Conservation (phyloP, 2,797 vertebrate species). For the Syngnathus rostellatus region DNA sequence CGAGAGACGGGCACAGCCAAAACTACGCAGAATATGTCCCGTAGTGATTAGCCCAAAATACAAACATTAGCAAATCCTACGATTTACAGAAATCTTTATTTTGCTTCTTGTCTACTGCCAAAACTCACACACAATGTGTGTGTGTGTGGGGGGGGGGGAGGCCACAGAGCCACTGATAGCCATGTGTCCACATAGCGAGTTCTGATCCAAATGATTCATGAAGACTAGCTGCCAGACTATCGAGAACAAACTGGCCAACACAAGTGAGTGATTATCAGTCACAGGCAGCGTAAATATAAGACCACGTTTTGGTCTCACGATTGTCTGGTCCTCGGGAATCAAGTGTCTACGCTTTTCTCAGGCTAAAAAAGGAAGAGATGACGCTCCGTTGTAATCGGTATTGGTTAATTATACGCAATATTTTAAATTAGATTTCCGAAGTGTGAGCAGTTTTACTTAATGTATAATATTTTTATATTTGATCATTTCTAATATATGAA, state of each 20-base stretch:
- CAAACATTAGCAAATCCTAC: neutral
- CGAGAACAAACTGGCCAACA: conserved; percentile 56
- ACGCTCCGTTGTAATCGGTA: neutral
- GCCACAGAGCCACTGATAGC: neutral
- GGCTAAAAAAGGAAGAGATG: too few species aligned
- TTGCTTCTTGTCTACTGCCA: neutral
- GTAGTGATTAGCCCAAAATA: neutral
- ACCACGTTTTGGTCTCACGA: conserved; percentile 10
- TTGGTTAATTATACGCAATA: too few species aligned
- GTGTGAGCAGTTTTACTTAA: too few species aligned
- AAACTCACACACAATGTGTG: neutral
- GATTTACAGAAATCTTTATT: neutral
- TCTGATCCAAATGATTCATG: conserved; percentile 64
- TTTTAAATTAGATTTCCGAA: too few species aligned
- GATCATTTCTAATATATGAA: too few species aligned
- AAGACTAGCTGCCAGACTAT: conserved; percentile 55
- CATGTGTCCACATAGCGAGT: conserved; percentile 44
- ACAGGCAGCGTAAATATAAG: conserved; percentile 41
- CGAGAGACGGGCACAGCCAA: neutral
- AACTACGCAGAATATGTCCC: neutral
- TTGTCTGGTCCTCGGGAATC: neutral
- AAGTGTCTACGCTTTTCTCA: neutral
- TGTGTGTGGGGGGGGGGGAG: too few species aligned
- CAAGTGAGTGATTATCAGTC: conserved; percentile 58
- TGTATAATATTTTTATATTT: too few species aligned